Base-by-base conservation (phyloP, 2,113 vertebrate genomes). In the Thamnaconus septentrionalis region DNA sequence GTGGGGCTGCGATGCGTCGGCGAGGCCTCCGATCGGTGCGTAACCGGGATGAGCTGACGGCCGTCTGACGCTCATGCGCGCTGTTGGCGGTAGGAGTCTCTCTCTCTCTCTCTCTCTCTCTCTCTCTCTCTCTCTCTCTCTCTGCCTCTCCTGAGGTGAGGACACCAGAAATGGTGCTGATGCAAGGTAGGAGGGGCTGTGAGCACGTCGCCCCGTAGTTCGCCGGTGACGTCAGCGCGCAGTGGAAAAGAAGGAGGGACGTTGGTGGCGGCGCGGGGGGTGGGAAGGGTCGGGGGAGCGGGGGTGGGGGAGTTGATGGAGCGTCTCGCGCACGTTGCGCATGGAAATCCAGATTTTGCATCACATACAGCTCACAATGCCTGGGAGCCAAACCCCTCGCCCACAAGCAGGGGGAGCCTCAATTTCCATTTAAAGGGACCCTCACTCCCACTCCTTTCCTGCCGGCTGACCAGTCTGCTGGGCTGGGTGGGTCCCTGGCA, bases 111-210 rank as follows among this genome's bases (percentile, higher is more conserved):
- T 63, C 78, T 66, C 69, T 12, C 69, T 72, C 53, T 61, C 59
- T 62, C 53, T 50, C 59, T 59, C 63, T 56, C 59, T 58, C 64
- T 64, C 60, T 49, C 58, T 63, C 56, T 41, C 56, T 56, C 62
- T 53, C 69, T 57, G 51, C 46, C 63, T 56, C 53, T 39, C 48
- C 59, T 48, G 48, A 3, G 47, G 54, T 61, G 54, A 70, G 69
- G 62, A 79, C 51, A 50, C 5, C 69, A 72, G 76, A 77, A 86
- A 85, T 84, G 86, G 73, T 88, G 76, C 85, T 89, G 91, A 89
- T 90, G 89, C 88, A 70, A 75, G 74, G 47, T 46, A 69, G 51
- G 64, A 62, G 49, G 59, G 75, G 75, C 68, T 71, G 72, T 77
- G 80, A 61, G 60, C 65, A 40, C 83, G 80, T 80, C 18, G 18